Conservation (phyloP, 1,140 invertebrate genomes). For the Amyelois transitella region DNA sequence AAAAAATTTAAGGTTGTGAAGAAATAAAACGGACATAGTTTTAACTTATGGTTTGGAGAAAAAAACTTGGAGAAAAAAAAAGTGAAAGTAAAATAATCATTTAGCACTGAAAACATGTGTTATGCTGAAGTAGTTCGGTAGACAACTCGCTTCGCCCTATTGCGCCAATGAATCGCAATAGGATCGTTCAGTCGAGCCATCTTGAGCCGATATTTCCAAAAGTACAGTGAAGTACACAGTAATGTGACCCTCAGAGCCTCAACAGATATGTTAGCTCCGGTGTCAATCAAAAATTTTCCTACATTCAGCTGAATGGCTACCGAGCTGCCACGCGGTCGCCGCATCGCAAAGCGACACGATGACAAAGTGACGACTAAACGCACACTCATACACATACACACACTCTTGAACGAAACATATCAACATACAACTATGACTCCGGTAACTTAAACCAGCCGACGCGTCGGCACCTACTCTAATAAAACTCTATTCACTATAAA, state of each 20-base stretch:
- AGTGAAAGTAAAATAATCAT: not conserved
- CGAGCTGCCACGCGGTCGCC: not conserved
- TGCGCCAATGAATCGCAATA: not conserved
- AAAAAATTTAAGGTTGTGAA: too few species aligned
- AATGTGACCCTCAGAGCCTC: not conserved
- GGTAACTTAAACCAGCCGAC: conserved; percentile 9
- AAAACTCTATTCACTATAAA: conserved; percentile 17
- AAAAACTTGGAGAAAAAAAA: too few species aligned
- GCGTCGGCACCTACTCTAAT: conserved; percentile 7
- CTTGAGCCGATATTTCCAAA: too few species aligned
- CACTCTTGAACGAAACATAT: not conserved
- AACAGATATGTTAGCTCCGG: not conserved
- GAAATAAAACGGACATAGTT: too few species aligned
- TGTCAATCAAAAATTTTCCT: too few species aligned
- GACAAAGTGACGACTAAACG: not conserved
- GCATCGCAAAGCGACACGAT: not conserved
- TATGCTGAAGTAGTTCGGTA: too few species aligned
- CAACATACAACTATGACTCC: conserved; percentile 15
- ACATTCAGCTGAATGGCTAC: not conserved
- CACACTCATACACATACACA: conserved; percentile 7
- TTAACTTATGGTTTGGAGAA: too few species aligned
- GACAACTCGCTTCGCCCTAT: not conserved
- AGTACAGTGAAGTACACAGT: too few species aligned
- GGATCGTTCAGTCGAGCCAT: not conserved
- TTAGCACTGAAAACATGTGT: not conserved